Evolutionary conservation across 2,888 invertebrate genomes (phyloP).

Genomic region (Netelia inedita): DNA sequence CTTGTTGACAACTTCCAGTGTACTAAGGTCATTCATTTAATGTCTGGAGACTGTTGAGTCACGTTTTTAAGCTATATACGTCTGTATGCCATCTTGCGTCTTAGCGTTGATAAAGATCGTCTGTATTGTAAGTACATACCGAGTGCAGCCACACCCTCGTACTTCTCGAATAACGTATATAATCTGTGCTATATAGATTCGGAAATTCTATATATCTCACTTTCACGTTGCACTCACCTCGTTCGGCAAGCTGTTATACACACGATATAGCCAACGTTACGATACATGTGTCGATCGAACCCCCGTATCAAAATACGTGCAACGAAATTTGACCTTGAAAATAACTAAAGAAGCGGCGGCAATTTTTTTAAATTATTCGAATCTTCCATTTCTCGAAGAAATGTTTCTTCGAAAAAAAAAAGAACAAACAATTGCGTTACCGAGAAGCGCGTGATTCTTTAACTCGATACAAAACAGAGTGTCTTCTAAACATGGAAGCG

Average conservation of each 20-base stretch:
- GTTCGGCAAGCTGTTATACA: slow-evolving; percentile 34
- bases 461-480: neutral
- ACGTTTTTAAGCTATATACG: slow-evolving; percentile 22
- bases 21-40: slow-evolving; percentile 43
- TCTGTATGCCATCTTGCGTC: slow-evolving; percentile 5
- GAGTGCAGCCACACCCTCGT: slow-evolving; percentile 64
- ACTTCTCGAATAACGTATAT: slow-evolving; percentile 63
- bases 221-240: slow-evolving; percentile 53
- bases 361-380: slow-evolving; percentile 18
- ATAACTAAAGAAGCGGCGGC: slow-evolving; percentile 21
- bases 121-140: slow-evolving; percentile 3
- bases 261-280: slow-evolving; percentile 10
- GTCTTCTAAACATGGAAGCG: slow-evolving; percentile 49
- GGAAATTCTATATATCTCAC: slow-evolving; percentile 42
- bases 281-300: slow-evolving; percentile 11
- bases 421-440: neutral
- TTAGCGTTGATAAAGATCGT: slow-evolving; percentile 46
- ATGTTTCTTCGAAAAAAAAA: neutral
- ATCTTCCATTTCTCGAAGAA: neutral
- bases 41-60: slow-evolving; percentile 58
- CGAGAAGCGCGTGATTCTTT: neutral
- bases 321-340: slow-evolving; percentile 53
- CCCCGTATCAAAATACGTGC: slow-evolving; percentile 33
- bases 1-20: neutral
- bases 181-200: slow-evolving; percentile 47